A percentile compares a stretch with the other conserved stretches of the same genome.
Evolutionary conservation across 1,140 invertebrate genomes (phyloP).

Genomic region (Lineus longissimus): DNA sequence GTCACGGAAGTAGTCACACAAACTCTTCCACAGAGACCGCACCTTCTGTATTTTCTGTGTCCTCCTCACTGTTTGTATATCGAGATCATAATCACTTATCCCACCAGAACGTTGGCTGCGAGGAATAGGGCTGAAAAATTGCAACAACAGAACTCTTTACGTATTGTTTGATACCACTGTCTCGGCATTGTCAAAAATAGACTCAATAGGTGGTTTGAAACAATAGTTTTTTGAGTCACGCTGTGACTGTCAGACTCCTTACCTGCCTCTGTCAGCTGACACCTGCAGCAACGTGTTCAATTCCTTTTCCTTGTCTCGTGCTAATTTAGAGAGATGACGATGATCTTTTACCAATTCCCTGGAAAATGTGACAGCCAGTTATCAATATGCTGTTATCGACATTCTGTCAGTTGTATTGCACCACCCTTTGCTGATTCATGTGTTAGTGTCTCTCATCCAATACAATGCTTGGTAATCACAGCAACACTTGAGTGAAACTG

Average conservation of each 20-base stretch:
- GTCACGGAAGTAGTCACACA: constrained; percentile 28
- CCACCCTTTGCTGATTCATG: no score
- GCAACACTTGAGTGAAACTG: no score
- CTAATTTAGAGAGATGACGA: constrained; percentile 29
- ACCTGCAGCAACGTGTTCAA: constrained; percentile 26
- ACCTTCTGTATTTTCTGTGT: constrained; percentile 39
- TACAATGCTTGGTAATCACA: no score
- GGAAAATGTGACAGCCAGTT: constrained; percentile 13
- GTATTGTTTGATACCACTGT: no score
- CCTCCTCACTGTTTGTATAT: constrained; percentile 30
- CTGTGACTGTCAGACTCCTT: no score
- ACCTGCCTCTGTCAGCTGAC: constrained; percentile 28
- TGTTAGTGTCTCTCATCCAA: no score
- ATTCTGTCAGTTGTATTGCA: no score
- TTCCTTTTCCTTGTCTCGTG: constrained; percentile 31
- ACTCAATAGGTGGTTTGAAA: no score
- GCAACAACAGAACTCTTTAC: no score
- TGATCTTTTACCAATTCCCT: constrained; percentile 40
- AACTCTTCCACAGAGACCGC: constrained; percentile 34
- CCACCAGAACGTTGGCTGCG: constrained; percentile 17
- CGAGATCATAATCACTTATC: constrained; percentile 29
- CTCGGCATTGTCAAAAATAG: no score
- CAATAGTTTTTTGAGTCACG: no score
- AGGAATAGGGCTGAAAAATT: constrained; percentile 24
- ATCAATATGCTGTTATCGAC: no score